Percentiles rank a stretch among this genome's conserved stretches.
These are phyloP conservation scores for Sebastolobus altivelis DNA, from an alignment of 2,797 vertebrate species.

Conservation along the genomic window DNA sequence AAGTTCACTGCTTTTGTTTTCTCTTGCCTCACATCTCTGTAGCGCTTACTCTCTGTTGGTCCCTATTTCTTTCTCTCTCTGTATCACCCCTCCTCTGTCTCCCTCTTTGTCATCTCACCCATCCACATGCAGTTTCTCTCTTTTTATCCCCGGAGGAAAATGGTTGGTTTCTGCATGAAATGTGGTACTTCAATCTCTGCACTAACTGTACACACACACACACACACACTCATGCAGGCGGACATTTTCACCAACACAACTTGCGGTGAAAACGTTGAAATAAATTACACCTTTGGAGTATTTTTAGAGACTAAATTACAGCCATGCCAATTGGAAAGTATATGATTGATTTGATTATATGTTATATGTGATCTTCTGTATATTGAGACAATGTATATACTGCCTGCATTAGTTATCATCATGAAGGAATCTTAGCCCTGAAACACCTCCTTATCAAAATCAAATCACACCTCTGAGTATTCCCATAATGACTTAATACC, in stretches of 20 bases:
- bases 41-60: slow-evolving; percentile 2
- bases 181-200: neutral
- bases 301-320: slow-evolving; percentile 5
- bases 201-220: neutral
- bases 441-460: slow-evolving; percentile 33
- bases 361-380: neutral
- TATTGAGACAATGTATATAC: neutral
- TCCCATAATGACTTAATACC: slow-evolving; percentile 49
- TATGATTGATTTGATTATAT: neutral
- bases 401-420: neutral
- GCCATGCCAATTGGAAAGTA: neutral
- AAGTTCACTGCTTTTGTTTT: slow-evolving; percentile 1
- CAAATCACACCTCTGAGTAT: slow-evolving; percentile 41
- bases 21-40: neutral
- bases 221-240: too few species aligned
- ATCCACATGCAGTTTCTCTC: slow-evolving; percentile 27
- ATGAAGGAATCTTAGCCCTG: neutral
- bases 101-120: slow-evolving; percentile 27
- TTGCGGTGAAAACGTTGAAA: neutral
- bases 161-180: slow-evolving; percentile 22
- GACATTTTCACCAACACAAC: neutral
- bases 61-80: neutral
- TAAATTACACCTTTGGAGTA: neutral
- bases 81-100: neutral
- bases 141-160: slow-evolving; percentile 27